These are phyloP conservation scores for Pogonognathellus flavescens DNA, from an alignment of 1,140 invertebrate species.

Conservation along the genomic window DNA sequence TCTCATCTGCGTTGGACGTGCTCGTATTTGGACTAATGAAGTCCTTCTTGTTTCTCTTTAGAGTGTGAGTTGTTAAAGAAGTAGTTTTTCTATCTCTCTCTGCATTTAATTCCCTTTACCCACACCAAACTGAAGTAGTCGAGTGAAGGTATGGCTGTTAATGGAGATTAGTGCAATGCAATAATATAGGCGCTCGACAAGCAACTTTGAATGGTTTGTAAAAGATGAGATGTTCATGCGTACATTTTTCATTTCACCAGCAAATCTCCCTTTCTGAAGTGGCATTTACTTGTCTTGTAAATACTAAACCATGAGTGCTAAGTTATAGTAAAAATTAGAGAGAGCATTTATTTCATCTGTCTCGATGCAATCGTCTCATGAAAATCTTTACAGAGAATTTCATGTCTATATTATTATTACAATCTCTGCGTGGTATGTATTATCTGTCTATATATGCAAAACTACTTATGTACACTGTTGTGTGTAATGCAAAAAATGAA, in stretches of 20 bases:
- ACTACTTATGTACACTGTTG: too few species aligned
- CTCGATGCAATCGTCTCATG: too few species aligned
- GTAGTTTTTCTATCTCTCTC: not conserved
- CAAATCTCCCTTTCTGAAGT: constrained; percentile 44
- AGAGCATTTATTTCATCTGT: constrained; percentile 25
- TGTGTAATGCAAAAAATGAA: too few species aligned
- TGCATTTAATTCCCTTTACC: constrained; percentile 3
- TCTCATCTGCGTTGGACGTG: constrained; percentile 36
- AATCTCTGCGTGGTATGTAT: not conserved
- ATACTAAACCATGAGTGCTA: constrained; percentile 35
- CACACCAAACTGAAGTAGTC: not conserved
- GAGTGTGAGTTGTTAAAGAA: not conserved
- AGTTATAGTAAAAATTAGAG: not conserved
- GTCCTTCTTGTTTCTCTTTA: constrained; percentile 10
- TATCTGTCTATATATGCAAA: not conserved
- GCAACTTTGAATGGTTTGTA: not conserved
- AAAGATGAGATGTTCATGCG: not conserved
- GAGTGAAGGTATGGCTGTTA: not conserved
- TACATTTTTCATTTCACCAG: constrained; percentile 37
- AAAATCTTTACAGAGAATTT: too few species aligned
- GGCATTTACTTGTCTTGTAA: constrained; percentile 41
- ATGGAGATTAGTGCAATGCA: not conserved
- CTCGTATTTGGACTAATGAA: constrained; percentile 44
- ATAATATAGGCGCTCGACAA: not conserved
- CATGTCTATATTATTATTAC: not conserved